Evolutionary conservation across 2,888 invertebrate species (phyloP).

Genomic region (Lithophane semibrunnea): DNA sequence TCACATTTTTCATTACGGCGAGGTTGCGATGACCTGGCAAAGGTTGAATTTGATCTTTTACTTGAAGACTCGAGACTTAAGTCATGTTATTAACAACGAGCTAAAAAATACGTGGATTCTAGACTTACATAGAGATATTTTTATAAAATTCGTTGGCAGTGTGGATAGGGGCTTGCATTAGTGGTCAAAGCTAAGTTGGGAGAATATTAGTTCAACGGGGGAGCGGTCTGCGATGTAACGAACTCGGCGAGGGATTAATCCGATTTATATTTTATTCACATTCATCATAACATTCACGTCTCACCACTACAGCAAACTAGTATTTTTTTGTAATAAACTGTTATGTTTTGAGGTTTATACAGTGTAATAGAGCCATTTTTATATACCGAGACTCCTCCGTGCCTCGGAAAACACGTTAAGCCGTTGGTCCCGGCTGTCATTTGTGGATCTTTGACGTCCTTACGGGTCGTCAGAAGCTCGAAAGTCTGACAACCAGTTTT

Average conservation of each 20-base stretch:
- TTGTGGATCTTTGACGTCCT: no score
- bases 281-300: constrained; percentile 44
- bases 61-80: constrained; percentile 30
- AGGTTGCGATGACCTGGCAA: constrained; percentile 56
- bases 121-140: constrained; percentile 16
- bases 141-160: constrained; percentile 30
- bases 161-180: constrained; percentile 49
- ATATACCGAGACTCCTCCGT: no score
- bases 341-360: constrained; percentile 2
- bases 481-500: no score
- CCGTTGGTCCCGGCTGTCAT: no score
- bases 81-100: constrained; percentile 31
- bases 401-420: no score
- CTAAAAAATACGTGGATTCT: constrained; percentile 33
- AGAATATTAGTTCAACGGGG: constrained; percentile 59
- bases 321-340: constrained; percentile 3
- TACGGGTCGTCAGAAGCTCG: no score
- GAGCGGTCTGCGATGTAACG: constrained; percentile 49
- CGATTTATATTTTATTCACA: constrained; percentile 57
- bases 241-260: constrained; percentile 56
- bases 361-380: neutral
- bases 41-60: constrained; percentile 51
- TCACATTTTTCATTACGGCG: constrained; percentile 66
- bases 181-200: constrained; percentile 46
- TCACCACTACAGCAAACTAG: constrained; percentile 11